Percentiles rank a stretch among this genome's conserved stretches.
phyloP scores from a whole-genome alignment of 2,888 invertebrate species.

The Bembecia ichneumoniformis region DNA sequence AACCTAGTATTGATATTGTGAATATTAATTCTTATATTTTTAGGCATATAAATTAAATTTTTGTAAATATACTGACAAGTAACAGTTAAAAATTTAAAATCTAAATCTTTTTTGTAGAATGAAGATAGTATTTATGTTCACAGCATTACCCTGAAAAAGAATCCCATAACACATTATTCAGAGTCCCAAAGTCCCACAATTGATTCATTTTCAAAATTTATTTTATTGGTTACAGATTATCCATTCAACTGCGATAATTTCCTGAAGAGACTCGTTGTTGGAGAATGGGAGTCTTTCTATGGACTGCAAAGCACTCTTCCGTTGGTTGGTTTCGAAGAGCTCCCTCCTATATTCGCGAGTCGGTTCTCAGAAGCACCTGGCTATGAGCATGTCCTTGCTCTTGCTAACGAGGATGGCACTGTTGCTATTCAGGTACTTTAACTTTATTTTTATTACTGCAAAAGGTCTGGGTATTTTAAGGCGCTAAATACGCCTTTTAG shows the following conservation, averaged over 20 bases:
- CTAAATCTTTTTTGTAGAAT: no score
- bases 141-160: no score
- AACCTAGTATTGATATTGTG: no score
- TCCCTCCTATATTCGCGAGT: constrained; percentile 85
- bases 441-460: no score
- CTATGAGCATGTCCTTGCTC: constrained; percentile 80
- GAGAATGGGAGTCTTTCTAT: constrained; percentile 75
- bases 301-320: constrained; percentile 69
- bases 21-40: no score
- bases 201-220: no score
- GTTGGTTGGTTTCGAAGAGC: constrained; percentile 69
- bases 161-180: no score
- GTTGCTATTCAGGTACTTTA: constrained; percentile 73
- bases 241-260: constrained; percentile 76
- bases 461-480: constrained; percentile 4
- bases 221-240: constrained; percentile 51
- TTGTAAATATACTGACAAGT: no score
- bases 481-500: neutral
- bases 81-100: no score
- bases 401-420: constrained; percentile 90
- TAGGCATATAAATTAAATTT: no score
- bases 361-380: constrained; percentile 80
- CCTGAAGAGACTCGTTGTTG: constrained; percentile 75
- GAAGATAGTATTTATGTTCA: no score
- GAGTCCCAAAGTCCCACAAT: no score